A percentile compares a stretch with the other conserved stretches of the same genome.
phyloP scores from a whole-genome alignment of 2,888 invertebrate genomes.

The Drosophila parthenogenetica region DNA sequence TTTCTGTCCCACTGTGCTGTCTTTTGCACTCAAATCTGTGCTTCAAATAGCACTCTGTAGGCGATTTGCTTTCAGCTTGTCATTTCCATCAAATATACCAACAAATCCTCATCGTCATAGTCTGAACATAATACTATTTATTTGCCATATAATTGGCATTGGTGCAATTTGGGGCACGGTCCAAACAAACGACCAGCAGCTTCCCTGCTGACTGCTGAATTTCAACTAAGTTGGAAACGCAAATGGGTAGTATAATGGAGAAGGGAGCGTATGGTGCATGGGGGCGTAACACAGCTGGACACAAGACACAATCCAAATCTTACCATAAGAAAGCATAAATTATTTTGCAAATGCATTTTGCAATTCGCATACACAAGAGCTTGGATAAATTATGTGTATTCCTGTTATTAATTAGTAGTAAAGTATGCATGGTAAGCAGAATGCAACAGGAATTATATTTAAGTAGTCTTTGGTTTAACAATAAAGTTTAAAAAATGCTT shows the following conservation, averaged over 20 bases:
- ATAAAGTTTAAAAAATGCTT: too few species aligned
- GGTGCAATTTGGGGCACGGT: neutral
- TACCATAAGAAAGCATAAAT: slow-evolving; percentile 47
- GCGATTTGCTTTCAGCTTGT: slow-evolving; percentile 18
- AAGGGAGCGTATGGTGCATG: neutral
- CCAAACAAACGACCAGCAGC: neutral
- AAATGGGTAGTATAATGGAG: slow-evolving; percentile 35
- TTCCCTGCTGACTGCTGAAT: slow-evolving; percentile 13
- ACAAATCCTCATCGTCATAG: slow-evolving; percentile 34
- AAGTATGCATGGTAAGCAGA: too few species aligned
- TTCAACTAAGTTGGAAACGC: slow-evolving; percentile 26
- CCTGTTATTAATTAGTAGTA: too few species aligned
- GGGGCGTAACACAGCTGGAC: slow-evolving; percentile 37
- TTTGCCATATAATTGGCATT: slow-evolving; percentile 49
- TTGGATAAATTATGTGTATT: slow-evolving; percentile 35
- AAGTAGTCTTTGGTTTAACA: too few species aligned
- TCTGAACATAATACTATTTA: slow-evolving; percentile 49
- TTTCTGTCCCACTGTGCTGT: neutral
- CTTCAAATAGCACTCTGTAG: neutral
- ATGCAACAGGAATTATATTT: too few species aligned
- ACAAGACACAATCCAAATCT: slow-evolving; percentile 57
- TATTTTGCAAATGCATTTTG: slow-evolving; percentile 44
- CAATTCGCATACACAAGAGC: slow-evolving; percentile 5
- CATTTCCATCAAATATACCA: slow-evolving; percentile 54
- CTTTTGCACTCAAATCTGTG: slow-evolving; percentile 2